These are phyloP conservation scores for Drosophila robusta DNA, from an alignment of 2,888 invertebrate species.

Conservation along the genomic window DNA sequence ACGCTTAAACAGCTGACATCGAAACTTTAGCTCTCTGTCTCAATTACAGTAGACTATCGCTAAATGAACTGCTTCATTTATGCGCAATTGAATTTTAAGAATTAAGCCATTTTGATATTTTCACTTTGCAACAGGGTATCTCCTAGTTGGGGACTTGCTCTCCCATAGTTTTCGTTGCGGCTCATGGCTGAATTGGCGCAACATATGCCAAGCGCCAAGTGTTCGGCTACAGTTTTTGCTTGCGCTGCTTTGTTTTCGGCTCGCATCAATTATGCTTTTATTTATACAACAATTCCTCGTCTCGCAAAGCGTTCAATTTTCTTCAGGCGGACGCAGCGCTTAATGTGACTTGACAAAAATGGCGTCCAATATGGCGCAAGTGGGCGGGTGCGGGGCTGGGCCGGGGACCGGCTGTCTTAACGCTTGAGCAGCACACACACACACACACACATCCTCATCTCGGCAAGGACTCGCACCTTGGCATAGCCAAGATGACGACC, in stretches of 20 bases:
- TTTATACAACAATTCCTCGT: slow-evolving; percentile 76
- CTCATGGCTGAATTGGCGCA: slow-evolving; percentile 77
- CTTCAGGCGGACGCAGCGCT: slow-evolving; percentile 73
- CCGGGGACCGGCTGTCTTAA: slow-evolving; percentile 32
- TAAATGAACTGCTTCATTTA: too few species aligned
- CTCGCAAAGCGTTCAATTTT: slow-evolving; percentile 76
- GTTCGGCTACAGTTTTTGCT: slow-evolving; percentile 50
- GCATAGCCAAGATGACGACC: slow-evolving; percentile 66
- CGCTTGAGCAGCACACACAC: slow-evolving; percentile 61
- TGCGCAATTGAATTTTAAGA: too few species aligned
- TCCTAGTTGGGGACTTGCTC: neutral
- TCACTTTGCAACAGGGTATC: slow-evolving; percentile 22
- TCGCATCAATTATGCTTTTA: slow-evolving; percentile 80
- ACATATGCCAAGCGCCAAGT: slow-evolving; percentile 69
- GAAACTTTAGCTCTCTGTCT: too few species aligned
- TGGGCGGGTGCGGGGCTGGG: slow-evolving; percentile 3
- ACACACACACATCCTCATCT: slow-evolving; percentile 19
- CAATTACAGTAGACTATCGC: too few species aligned
- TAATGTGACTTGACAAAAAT: slow-evolving; percentile 84
- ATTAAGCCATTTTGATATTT: too few species aligned
- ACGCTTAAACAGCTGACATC: too few species aligned
- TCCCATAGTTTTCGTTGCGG: slow-evolving; percentile 51
- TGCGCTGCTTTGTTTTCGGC: slow-evolving; percentile 40
- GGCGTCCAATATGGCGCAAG: slow-evolving; percentile 81
- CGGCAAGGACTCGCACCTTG: slow-evolving; percentile 65